Evolutionary conservation across 2,888 invertebrate species (phyloP), one percentile per base, ranked within the genome.

Genomic region (Corbicula japonica): DNA sequence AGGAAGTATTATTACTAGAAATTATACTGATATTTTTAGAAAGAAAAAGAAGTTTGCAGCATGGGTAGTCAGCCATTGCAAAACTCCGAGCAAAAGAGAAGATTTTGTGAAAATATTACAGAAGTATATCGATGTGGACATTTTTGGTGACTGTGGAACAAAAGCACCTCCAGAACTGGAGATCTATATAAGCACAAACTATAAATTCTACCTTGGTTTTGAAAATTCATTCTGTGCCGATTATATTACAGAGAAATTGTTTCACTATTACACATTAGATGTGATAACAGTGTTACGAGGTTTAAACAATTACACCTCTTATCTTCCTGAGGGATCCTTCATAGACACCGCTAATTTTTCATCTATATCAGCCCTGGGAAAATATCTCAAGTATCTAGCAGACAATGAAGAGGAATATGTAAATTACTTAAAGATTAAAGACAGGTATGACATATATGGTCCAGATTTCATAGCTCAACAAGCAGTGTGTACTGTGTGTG

Each of bases 241-340:
- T n/a, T n/a, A n/a, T n/a, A n/a, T n/a, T n/a, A n/a, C n/a, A n/a
- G n/a, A n/a, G n/a, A n/a, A n/a, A n/a, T n/a, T n/a, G n/a, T n/a
- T n/a, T n/a, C n/a, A n/a, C n/a, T n/a, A 71, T 8, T 76, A 68
- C 48, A 61, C 35, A 23, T 48, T 18, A 15, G 56, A 75, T 56
- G 38, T 58, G 26, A 69, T 69, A 2, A 60, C 41, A 23, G 44
- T 73, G 4, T 91, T 91, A 3, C 88, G 88, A 58, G 92, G 92
- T 0, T 80, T 87, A 8, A 88, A 86, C 0, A 84, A 92, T 71
- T 92, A 92, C 62, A 76, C 80, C 1, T 15, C 26, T 15, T 72
- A 88, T 3, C 85, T 89, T 1, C 93, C 93, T 0, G 80, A 84
- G n/a, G 84, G 82, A n/a, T 89, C 92, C 6, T 92, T 86, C 81